Conservation (phyloP, 2,113 vertebrate genomes). For the Xiphophorus maculatus region DNA sequence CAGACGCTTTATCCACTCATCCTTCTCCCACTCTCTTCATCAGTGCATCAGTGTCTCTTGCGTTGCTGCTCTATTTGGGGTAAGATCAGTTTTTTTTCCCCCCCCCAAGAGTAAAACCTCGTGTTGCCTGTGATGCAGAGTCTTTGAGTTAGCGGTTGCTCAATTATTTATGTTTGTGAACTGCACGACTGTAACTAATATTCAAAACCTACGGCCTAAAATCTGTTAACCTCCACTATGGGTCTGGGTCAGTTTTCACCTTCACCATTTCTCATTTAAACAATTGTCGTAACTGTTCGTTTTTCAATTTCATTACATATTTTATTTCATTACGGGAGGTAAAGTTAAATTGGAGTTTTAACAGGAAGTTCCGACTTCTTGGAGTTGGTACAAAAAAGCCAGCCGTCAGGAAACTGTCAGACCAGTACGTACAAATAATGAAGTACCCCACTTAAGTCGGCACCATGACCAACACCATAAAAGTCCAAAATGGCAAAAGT, state of each 20-base stretch:
- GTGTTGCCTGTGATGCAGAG: slow-evolving; percentile 16
- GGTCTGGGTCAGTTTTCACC: neutral
- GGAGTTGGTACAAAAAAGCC: too few species aligned
- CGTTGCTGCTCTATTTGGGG: slow-evolving; percentile 33
- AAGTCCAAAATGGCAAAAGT: too few species aligned
- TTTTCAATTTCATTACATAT: too few species aligned
- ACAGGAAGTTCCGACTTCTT: too few species aligned
- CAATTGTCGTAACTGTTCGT: too few species aligned
- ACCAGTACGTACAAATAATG: too few species aligned
- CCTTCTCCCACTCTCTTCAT: slow-evolving; percentile 12
- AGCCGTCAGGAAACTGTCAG: too few species aligned
- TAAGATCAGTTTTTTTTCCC: slow-evolving; percentile 10
- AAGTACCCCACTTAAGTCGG: too few species aligned
- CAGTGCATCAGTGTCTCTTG: slow-evolving; percentile 28
- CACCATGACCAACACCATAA: too few species aligned
- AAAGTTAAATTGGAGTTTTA: too few species aligned
- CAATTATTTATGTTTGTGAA: neutral
- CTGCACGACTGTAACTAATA: neutral
- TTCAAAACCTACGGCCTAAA: neutral
- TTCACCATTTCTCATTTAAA: too few species aligned
- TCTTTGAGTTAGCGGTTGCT: slow-evolving; percentile 55
- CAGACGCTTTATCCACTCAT: neutral
- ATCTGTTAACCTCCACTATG: neutral
- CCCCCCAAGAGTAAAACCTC: slow-evolving; percentile 19
- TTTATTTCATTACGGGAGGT: too few species aligned